phyloP scores from a whole-genome alignment of 2,888 invertebrate genomes.

The Drosophila mulleri region DNA sequence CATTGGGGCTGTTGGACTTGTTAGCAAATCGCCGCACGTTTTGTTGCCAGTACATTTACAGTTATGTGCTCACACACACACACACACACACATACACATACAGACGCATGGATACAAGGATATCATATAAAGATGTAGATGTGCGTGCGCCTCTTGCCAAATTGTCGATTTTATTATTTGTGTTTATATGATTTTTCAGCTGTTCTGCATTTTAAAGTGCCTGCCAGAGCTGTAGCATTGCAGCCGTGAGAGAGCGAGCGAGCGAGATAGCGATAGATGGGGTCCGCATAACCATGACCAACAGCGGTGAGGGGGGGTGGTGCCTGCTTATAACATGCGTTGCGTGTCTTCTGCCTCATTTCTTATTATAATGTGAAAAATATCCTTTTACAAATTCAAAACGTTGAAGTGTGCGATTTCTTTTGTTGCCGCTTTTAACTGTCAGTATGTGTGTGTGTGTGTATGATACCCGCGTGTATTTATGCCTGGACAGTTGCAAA shows the following conservation, averaged over 20 bases:
- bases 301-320: constrained; percentile 13
- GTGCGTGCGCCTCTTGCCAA: constrained; percentile 80
- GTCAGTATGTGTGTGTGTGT: constrained; percentile 25
- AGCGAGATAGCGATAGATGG: not conserved
- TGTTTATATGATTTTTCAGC: constrained; percentile 82
- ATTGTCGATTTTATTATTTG: constrained; percentile 83
- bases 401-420: constrained; percentile 74
- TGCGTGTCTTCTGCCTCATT: constrained; percentile 76
- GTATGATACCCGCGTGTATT: constrained; percentile 59
- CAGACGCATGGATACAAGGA: constrained; percentile 29
- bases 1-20: constrained; percentile 47
- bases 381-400: constrained; percentile 80
- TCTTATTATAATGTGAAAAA: constrained; percentile 82
- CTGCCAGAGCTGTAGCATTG: constrained; percentile 10
- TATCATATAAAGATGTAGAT: constrained; percentile 45
- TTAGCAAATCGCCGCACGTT: constrained; percentile 76
- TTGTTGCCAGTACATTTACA: constrained; percentile 78
- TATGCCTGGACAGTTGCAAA: constrained; percentile 43
- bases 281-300: constrained; percentile 12
- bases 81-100: constrained; percentile 29
- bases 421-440: constrained; percentile 71
- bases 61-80: constrained; percentile 72
- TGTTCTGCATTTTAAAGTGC: constrained; percentile 82
- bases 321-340: constrained; percentile 63
- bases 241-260: not conserved